Percentiles rank a stretch among this genome's conserved stretches.
These are phyloP conservation scores for Caenorhabditis inopinata DNA, from an alignment of 1,140 invertebrate genomes.

Conservation along the genomic window DNA sequence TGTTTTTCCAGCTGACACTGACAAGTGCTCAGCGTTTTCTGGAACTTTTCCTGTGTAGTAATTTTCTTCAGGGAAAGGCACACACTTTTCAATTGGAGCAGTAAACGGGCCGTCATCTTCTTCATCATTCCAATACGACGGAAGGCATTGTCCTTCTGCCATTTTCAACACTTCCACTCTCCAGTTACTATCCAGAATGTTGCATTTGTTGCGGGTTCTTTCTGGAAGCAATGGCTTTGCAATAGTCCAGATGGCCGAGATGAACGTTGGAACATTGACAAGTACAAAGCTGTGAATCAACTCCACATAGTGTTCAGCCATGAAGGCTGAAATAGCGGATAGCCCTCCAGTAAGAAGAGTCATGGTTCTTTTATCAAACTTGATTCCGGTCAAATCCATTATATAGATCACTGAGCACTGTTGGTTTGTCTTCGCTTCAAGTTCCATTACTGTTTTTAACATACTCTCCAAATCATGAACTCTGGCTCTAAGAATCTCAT, in stretches of 20 bases:
- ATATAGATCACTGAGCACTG: slow-evolving; percentile 62
- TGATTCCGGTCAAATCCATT: slow-evolving; percentile 63
- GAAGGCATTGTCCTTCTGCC: slow-evolving; percentile 53
- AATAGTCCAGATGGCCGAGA: slow-evolving; percentile 58
- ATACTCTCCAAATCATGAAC: slow-evolving; percentile 65
- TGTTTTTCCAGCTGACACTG: slow-evolving; percentile 55
- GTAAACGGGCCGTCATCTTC: slow-evolving; percentile 50
- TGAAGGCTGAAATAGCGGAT: slow-evolving; percentile 62
- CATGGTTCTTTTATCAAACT: slow-evolving; percentile 54
- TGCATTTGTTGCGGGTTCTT: slow-evolving; percentile 62
- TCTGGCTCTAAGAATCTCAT: slow-evolving; percentile 56
- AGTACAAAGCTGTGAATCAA: slow-evolving; percentile 62
- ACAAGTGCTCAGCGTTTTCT: slow-evolving; percentile 36
- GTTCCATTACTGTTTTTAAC: slow-evolving; percentile 61
- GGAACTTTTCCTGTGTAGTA: slow-evolving; percentile 52
- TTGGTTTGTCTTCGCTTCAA: slow-evolving; percentile 59
- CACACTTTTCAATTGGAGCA: slow-evolving; percentile 54
- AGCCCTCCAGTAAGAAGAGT: slow-evolving; percentile 59
- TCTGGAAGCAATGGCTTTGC: slow-evolving; percentile 62
- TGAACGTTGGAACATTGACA: slow-evolving; percentile 62
- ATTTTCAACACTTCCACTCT: slow-evolving; percentile 57
- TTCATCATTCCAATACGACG: slow-evolving; percentile 61
- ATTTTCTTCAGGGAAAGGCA: slow-evolving; percentile 48
- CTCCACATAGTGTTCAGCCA: slow-evolving; percentile 63
- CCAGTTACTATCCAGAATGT: slow-evolving; percentile 61